Base-by-base conservation (phyloP, 1,140 invertebrate genomes). In the Dolichoris vasculosae region DNA sequence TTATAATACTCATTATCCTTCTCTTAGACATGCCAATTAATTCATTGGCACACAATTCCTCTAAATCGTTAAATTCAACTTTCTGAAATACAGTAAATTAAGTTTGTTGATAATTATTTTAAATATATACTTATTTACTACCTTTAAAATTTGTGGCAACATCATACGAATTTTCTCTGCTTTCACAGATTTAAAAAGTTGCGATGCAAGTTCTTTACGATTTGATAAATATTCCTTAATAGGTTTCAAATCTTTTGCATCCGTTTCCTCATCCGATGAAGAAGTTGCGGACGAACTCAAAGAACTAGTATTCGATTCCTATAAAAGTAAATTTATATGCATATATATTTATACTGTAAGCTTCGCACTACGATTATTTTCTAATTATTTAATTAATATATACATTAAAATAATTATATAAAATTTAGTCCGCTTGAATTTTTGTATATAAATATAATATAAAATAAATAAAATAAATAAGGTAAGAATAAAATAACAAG, bases 151-250 rank as follows among this genome's bases (percentile, higher is more conserved):
- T 86, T 93, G 92, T 20, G 92, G 93, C n/a, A 93, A 75, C 93
- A 93, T 93, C 89, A 93, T 91, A 20, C 91, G 90, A 83, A 93
- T 92, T 86, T 93, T 93, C 32, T 93, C 92, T 63, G 87, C 20
- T 86, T 92, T 93, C 1, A 93, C 92, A 67, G 93, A 93, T 87
- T 91, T 93, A 81, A 93, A 93, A 80, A 93, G 88, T 87, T 93
- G 92, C 13, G 88, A 84, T 64, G 91, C 90, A 40, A 93, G 81
- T 88, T 93, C 91, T 83, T 83, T 90, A 6, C 92, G 89, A 88
- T 93, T 87, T 6, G 85, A 87, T 6, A 93, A 80, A 89, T 93
- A 93, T 67, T 93, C 92, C 80, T 92, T 93, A 13, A 93, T 93
- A 23, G 92, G 90, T 88, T 93, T 93, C n/a, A 93, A 88, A 90